Evolutionary conservation across 2,113 vertebrate species (phyloP), one percentile per base, ranked within the genome.

Genomic region (Catagonus wagneri): DNA sequence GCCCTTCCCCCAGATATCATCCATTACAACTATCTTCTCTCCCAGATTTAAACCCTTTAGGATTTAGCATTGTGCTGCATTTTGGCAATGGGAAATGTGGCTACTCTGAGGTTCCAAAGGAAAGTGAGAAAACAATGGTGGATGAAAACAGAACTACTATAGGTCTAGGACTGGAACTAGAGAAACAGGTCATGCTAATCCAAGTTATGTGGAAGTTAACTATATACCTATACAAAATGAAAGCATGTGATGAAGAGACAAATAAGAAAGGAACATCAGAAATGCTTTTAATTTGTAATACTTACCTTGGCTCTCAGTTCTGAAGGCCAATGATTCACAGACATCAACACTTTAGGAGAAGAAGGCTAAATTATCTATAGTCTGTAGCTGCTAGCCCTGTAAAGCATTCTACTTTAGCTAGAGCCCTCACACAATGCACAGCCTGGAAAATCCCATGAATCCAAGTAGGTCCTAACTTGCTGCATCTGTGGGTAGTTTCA

Each of bases 71-170:
- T 66, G n/a, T 66, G 88, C 72, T 20, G 1, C 14, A 74, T 34
- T 58, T 34, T 58, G 34, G 63, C 63, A 87, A 90, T 19, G 52
- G 16, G 11, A 93, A 44, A 5, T 69, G 29, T 17, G 25, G 52
- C 56, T 95, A 58, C 71, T 52, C 8, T 86, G 39, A 76, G 1
- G 16, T 44, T 27, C 69, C 86, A 85, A 84, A 29, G 27, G 10
- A 78, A 83, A 66, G 27, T 44, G 39, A 54, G 14, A 29, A 75
- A 89, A 89, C 22, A 71, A 56, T 13, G 39, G 44, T 78, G 22
- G 93, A 85, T n/a, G n/a, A 91, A 89, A 89, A 32, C 27, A 96
- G 13, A 94, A 93, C 25, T 74, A 78, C n/a, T 44, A n/a, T 4
- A 90, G n/a, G 63, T n/a, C 11, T 65, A 69, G 17, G n/a, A 32